phyloP scores from a whole-genome alignment of 2,888 invertebrate species.

The Linyphia triangularis region DNA sequence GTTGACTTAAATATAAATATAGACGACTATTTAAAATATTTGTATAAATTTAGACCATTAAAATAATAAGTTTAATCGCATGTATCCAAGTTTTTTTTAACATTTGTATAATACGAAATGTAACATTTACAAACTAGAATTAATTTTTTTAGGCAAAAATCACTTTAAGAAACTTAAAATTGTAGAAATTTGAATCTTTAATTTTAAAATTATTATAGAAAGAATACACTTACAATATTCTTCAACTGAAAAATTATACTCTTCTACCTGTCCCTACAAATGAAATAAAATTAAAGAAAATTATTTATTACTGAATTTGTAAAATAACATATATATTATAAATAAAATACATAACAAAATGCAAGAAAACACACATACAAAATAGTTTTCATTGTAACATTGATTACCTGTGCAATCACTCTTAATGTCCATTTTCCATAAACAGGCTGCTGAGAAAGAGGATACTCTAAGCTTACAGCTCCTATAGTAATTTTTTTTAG shows the following conservation, averaged over 20 bases:
- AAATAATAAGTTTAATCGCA: too few relatives aligned
- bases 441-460: constrained; percentile 92
- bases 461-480: constrained; percentile 94
- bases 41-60: too few relatives aligned
- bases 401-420: constrained; percentile 87
- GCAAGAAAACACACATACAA: neutral
- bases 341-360: too few relatives aligned
- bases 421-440: constrained; percentile 95
- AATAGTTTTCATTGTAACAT: neutral
- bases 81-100: too few relatives aligned
- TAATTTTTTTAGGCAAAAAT: neutral
- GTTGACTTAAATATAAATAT: too few relatives aligned
- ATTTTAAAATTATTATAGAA: neutral
- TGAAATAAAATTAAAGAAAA: neutral
- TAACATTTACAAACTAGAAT: neutral
- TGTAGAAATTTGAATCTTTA: neutral
- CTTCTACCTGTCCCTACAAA: constrained; percentile 87
- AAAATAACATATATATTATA: neutral
- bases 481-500: too few relatives aligned
- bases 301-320: too few relatives aligned
- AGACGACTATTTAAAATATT: too few relatives aligned
- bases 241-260: constrained; percentile 91
- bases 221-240: constrained; percentile 86
- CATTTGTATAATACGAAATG: too few relatives aligned
- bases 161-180: neutral